Evolutionary conservation across 2,113 vertebrate species (phyloP).

Genomic region (Sceloporus undulatus): DNA sequence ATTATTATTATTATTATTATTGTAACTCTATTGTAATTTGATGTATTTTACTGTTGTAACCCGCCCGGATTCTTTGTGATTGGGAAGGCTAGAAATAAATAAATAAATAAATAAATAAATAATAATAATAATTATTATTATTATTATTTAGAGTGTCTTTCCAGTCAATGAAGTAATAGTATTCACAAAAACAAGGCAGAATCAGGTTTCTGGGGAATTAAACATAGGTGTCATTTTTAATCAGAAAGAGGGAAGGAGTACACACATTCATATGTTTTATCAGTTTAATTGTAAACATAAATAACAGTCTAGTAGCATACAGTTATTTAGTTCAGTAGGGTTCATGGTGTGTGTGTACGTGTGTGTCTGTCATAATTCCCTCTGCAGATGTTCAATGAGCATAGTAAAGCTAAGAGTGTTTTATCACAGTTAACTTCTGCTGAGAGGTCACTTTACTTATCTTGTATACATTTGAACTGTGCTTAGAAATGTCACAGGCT

Average conservation of each 20-base stretch:
- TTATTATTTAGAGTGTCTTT: not conserved
- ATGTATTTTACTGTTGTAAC: no score
- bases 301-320: not conserved
- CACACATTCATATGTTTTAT: not conserved
- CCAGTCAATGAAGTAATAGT: not conserved
- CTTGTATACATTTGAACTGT: conserved; percentile 3
- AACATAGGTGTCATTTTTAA: no score
- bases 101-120: no score
- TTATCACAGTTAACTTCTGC: not conserved
- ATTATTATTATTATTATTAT: no score
- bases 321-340: not conserved
- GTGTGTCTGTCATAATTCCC: not conserved
- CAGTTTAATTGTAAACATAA: not conserved
- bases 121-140: no score
- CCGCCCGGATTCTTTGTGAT: no score
- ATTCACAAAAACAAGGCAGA: not conserved
- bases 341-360: not conserved
- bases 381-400: not conserved
- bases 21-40: no score
- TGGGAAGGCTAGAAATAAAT: no score
- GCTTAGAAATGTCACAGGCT: not conserved
- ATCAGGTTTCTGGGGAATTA: not conserved
- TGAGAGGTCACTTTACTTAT: not conserved
- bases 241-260: no score
- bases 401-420: not conserved